Evolutionary conservation across 2,797 vertebrate genomes (phyloP).

Genomic region (Synaphobranchus kaupii): DNA sequence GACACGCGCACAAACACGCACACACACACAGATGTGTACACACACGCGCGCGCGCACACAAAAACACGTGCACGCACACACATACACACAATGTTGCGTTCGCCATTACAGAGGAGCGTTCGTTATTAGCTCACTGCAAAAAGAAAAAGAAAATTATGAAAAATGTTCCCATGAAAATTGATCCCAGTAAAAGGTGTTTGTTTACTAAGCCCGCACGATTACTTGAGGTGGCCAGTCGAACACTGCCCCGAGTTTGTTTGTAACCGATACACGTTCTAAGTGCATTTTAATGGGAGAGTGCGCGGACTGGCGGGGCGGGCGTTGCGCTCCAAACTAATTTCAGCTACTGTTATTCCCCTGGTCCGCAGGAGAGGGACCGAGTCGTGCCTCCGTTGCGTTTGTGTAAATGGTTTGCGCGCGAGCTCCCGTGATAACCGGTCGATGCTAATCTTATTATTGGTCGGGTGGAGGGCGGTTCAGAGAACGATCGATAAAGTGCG

Average conservation of each 20-base stretch:
- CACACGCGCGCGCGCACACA: no score
- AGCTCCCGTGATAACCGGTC: slow-evolving; percentile 30
- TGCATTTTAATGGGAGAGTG: background rate
- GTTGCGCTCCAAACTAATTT: background rate
- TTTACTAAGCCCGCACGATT: background rate
- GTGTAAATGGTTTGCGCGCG: background rate
- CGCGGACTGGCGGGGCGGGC: background rate
- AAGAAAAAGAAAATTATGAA: background rate
- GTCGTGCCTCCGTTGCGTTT: background rate
- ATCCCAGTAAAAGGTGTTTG: background rate
- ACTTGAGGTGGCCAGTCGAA: slow-evolving; percentile 8
- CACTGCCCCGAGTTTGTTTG: background rate
- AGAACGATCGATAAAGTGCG: slow-evolving; percentile 28
- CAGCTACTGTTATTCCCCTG: background rate
- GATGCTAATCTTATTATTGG: slow-evolving; percentile 63
- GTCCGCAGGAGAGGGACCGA: background rate
- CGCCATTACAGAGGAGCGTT: background rate
- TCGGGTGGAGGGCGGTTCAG: slow-evolving; percentile 46
- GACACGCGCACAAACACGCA: no score
- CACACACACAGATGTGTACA: no score
- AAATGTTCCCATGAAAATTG: background rate
- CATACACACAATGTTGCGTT: background rate
- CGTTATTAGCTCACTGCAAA: background rate
- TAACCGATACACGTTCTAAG: background rate
- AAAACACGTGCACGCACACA: no score